Base-by-base conservation (phyloP, 2,113 vertebrate genomes). In the Chrysemys picta region DNA sequence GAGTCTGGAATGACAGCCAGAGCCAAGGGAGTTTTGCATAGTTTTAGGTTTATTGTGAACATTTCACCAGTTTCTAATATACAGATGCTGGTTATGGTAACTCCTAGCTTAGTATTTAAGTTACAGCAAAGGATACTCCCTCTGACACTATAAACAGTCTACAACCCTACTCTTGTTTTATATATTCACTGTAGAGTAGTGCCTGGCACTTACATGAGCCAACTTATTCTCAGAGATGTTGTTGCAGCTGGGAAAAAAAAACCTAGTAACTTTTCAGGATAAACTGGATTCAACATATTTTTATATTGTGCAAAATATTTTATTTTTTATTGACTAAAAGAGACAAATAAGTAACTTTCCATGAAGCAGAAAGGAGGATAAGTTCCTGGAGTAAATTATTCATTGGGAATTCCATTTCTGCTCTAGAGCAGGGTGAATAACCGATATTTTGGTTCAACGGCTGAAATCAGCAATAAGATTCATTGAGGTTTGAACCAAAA, bases 211-310 rank as follows among this genome's bases (percentile, higher is more conserved):
- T 1, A 19, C 91, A 72, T 31, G 35, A 45, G 21, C 85, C 86
- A 25, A 52, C 38, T 95, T 97, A 92, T 88, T 21, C 69, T 42
- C 38, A 0, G 0, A 1, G 12, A 3, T 83, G 92, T 88, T 95
- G 95, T 5, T 79, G 75, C 95, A 96, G 93, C 95, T 96, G 95
- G 84, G 57, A 17, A 53, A 6, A 78, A 78, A 87, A 85, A 50
- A 21, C 5, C 87, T 29, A 2, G 82, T 12, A 80, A 49, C 0
- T 45, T 93, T 92, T 72, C 2, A 75, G 93, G 89, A 85, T 62
- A 50, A 88, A 96, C 81, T 0, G 25, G 35, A 87, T 92, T 75
- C 38, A 3, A 50, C 56, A 81, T 85, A 16, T 45, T 97, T 96
- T 57, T 79, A 57, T 79, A 62, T 81, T 0, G 0, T 52, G 3